A percentile compares a stretch with the other conserved stretches of the same genome.
phyloP scores from a whole-genome alignment of 2,113 vertebrate genomes.

The Puntigrus tetrazona region DNA sequence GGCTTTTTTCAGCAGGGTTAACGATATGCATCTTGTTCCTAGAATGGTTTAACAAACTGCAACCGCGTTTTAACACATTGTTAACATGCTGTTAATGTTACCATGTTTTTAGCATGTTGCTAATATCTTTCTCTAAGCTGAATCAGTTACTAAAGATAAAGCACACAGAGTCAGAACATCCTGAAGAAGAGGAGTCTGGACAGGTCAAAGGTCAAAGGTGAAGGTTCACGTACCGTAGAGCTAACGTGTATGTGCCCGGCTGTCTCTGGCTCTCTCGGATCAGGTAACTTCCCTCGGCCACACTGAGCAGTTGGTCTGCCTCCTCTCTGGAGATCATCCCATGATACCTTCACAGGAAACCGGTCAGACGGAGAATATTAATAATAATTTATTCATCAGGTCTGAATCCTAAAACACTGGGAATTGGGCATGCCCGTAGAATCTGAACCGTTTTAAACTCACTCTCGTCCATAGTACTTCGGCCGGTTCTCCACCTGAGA shows the following conservation, averaged over 20 bases:
- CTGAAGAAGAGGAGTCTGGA: not conserved
- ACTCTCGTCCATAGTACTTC: slow-evolving; percentile 99
- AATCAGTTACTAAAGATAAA: too few species aligned
- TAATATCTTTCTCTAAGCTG: too few species aligned
- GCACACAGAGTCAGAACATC: not conserved
- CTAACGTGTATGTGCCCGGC: slow-evolving; percentile 95
- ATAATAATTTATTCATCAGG: not conserved
- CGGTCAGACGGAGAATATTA: not conserved
- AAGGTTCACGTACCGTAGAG: slow-evolving; percentile 81
- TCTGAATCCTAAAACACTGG: not conserved
- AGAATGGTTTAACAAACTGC: too few species aligned
- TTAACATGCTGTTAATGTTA: too few species aligned
- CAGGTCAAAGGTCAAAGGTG: not conserved
- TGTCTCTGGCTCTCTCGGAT: slow-evolving; percentile 98
- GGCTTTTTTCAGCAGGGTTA: too few species aligned
- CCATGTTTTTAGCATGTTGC: too few species aligned
- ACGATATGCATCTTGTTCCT: too few species aligned
- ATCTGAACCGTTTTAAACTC: slow-evolving; percentile 70
- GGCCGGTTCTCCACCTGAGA: slow-evolving; percentile 93
- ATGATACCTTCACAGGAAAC: slow-evolving; percentile 81
- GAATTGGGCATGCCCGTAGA: not conserved
- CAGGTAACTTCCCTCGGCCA: slow-evolving; percentile 97
- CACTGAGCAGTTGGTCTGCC: slow-evolving; percentile 90
- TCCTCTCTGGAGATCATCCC: slow-evolving; percentile 98
- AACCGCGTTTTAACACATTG: too few species aligned